Base-by-base conservation (phyloP, 1,140 invertebrate genomes). In the Drosophila takahashii region DNA sequence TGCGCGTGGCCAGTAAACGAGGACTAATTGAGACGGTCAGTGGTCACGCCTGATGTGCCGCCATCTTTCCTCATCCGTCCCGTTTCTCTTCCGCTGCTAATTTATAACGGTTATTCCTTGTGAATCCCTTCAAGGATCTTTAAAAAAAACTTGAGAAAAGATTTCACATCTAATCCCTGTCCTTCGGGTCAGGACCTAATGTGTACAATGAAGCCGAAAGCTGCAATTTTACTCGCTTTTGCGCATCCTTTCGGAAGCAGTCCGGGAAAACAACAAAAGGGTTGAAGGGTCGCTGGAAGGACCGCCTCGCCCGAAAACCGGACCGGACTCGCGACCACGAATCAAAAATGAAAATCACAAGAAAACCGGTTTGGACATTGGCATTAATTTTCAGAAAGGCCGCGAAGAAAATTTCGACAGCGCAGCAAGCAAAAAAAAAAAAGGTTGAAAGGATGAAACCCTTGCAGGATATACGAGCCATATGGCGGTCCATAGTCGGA, bases 341-440 rank as follows among this genome's bases (percentile, higher is more conserved):
- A 81, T 72, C 70, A 81, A 69, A 76, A 81, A 62, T 79, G 75
- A 79, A 84, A 79, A 79, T 83, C 80, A 76, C 64, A 70, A 56
- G 48, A 16, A 80, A 90, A 90, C 86, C 86, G 87, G 86, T 90
- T 90, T 81, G 79, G 81, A 90, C 87, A 90, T 71, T 70, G 50
- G 76, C 76, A 90, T 90, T 90, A 77, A 81, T 80, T 83, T 86
- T 71, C 15, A 37, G 66, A 65, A 83, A 79, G 81, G 71, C 72
- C 72, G 79, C 81, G 72, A 90, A 90, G 84, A 80, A 89, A 89
- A 90, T 85, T 80, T 80, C 18, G n/a, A 53, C 66, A 57, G 48
- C 59, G 37, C 27, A 50, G 57, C 66, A 62, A 58, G 57, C 66
- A 66, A 58, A 81, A 72, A 74, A 77, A 77, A 71, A 74, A 73